phyloP scores from a whole-genome alignment of 2,797 vertebrate genomes.

The Coranthus polyacanthus region DNA sequence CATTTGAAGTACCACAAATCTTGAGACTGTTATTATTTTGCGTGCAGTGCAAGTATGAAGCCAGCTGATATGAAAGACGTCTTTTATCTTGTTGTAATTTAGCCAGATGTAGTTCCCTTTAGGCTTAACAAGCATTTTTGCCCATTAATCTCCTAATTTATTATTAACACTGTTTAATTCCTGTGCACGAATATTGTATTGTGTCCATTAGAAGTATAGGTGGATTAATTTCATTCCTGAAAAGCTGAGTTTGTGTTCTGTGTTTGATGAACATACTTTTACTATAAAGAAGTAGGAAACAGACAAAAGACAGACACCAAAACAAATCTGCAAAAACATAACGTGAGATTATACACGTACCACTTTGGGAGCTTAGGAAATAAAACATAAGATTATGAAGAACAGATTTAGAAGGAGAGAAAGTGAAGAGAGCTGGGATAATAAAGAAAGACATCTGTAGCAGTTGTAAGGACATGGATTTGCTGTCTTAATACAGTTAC shows the following conservation, averaged over 20 bases:
- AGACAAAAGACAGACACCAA: constrained; percentile 42
- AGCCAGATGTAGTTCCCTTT: too few species aligned
- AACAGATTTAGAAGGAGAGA: constrained; percentile 67
- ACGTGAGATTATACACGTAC: constrained; percentile 71
- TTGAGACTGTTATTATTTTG: neutral
- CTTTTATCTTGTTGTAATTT: too few species aligned
- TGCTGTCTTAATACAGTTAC: constrained; percentile 82
- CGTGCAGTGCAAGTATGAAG: too few species aligned
- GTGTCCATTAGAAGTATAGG: neutral
- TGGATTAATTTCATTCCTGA: constrained; percentile 25
- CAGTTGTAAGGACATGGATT: constrained; percentile 80
- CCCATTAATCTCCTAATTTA: too few species aligned
- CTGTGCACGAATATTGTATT: neutral
- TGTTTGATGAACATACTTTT: constrained; percentile 15
- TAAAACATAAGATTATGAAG: constrained; percentile 66
- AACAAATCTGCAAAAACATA: constrained; percentile 66
- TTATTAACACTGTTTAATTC: too few species aligned
- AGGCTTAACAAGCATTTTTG: too few species aligned
- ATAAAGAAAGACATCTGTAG: constrained; percentile 84
- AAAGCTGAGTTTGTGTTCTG: constrained; percentile 13
- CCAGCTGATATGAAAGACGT: too few species aligned
- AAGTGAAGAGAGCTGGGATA: constrained; percentile 70
- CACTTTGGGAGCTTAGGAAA: constrained; percentile 55
- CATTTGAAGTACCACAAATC: neutral
- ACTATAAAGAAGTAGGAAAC: constrained; percentile 35